Evolutionary conservation across 2,113 vertebrate genomes (phyloP).

Genomic region (Aphelocoma coerulescens): DNA sequence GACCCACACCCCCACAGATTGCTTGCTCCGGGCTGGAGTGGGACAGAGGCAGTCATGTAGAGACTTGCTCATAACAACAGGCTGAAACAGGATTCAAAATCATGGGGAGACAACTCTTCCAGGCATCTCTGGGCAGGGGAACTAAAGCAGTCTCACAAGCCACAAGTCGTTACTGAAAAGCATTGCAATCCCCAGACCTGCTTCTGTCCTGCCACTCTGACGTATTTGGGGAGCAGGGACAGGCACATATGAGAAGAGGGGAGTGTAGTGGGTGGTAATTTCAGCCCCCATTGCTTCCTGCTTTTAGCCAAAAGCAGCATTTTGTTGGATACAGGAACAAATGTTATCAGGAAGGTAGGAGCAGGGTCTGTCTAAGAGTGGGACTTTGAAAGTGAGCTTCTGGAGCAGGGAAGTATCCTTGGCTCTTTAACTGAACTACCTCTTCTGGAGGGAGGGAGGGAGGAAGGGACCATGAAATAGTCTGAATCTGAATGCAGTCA

Average conservation of each 20-base stretch:
- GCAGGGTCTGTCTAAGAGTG: neutral
- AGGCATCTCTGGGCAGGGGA: neutral
- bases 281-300: neutral
- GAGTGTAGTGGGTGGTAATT: neutral
- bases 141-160: neutral
- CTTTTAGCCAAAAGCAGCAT: neutral
- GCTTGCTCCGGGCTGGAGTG: neutral
- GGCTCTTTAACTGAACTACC: neutral
- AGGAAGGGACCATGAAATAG: neutral
- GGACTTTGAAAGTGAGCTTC: neutral
- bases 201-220: neutral
- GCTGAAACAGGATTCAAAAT: neutral
- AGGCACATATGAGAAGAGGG: neutral
- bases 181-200: neutral
- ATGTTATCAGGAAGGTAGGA: neutral
- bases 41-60: neutral
- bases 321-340: neutral
- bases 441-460: neutral
- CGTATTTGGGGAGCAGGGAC: neutral
- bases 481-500: neutral
- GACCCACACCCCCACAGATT: neutral
- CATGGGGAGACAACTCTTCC: neutral
- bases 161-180: neutral
- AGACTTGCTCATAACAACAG: neutral
- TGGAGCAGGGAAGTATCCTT: neutral